A percentile compares a stretch with the other conserved stretches of the same genome.
Evolutionary conservation across 2,888 invertebrate species (phyloP).

Genomic region (Ectobius pallidus): DNA sequence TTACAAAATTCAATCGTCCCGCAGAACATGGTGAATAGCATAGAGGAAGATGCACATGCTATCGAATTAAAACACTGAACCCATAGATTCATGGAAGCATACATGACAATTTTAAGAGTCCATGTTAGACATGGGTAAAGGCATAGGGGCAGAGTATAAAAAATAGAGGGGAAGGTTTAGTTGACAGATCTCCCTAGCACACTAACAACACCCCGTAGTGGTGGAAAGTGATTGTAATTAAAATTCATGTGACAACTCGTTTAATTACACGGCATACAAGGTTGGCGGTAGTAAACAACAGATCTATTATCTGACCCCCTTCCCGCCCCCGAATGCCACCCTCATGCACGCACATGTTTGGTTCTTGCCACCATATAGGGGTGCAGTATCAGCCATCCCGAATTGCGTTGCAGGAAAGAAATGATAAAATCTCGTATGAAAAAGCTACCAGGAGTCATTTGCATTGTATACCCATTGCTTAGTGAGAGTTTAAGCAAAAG

Average conservation of each 20-base stretch:
- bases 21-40: too few relatives aligned
- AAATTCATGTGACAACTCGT: constrained; percentile 38
- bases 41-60: too few relatives aligned
- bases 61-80: neutral
- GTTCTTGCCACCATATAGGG: constrained; percentile 8
- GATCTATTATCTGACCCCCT: constrained; percentile 29
- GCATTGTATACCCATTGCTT: too few relatives aligned
- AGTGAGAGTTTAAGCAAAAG: too few relatives aligned
- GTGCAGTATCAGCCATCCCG: neutral
- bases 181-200: constrained; percentile 10
- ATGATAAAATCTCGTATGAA: neutral
- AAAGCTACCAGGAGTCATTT: too few relatives aligned
- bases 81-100: neutral
- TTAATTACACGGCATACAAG: constrained; percentile 32
- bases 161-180: neutral
- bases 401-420: neutral
- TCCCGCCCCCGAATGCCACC: neutral
- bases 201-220: constrained; percentile 29
- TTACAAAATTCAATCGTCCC: too few relatives aligned
- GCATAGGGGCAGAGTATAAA: neutral
- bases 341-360: constrained; percentile 3
- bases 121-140: constrained; percentile 4
- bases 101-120: neutral
- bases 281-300: constrained; percentile 23
- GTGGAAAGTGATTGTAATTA: constrained; percentile 36